Evolutionary conservation across 2,797 vertebrate genomes (phyloP).

Genomic region (Coilia nasus): DNA sequence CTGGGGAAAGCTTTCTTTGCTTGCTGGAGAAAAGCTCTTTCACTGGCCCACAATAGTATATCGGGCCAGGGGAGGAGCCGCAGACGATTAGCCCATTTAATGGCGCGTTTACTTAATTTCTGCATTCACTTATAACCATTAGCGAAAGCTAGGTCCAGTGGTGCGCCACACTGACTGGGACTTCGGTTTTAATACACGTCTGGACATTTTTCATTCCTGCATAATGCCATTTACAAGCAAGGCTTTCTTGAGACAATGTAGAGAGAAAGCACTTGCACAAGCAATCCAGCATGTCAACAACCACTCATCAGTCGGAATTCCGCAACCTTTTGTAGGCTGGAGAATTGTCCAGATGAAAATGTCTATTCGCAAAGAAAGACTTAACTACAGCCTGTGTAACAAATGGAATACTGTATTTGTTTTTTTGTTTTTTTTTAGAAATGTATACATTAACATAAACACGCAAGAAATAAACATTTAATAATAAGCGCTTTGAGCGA

Average conservation of each 20-base stretch:
- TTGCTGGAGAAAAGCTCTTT: constrained; percentile 80
- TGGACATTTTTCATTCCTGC: constrained; percentile 7
- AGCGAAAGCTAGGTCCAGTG: constrained; percentile 74
- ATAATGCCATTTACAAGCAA: constrained; percentile 6
- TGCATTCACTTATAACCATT: constrained; percentile 81
- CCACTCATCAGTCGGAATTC: constrained; percentile 23
- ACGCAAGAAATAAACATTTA: constrained; percentile 86
- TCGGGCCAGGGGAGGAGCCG: constrained; percentile 84
- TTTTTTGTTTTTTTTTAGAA: constrained; percentile 75
- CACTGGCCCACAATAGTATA: constrained; percentile 81
- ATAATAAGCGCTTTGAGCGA: constrained; percentile 87
- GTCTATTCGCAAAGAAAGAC: constrained; percentile 63
- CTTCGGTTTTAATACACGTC: constrained; percentile 12
- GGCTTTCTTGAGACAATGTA: not conserved
- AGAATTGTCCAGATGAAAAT: constrained; percentile 33
- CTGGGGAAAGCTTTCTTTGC: constrained; percentile 69
- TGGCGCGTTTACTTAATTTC: constrained; percentile 84
- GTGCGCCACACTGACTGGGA: constrained; percentile 31
- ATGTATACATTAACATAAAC: constrained; percentile 94
- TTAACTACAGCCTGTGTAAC: constrained; percentile 80
- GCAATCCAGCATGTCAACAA: constrained; percentile 26
- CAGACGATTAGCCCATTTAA: constrained; percentile 84
- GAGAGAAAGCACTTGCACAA: constrained; percentile 18
- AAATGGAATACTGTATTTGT: constrained; percentile 95
- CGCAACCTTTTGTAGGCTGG: constrained; percentile 2